Base-by-base conservation (phyloP, 30 jellyfish, hydroid and myxozoan genomes). In the Mastigias papua region DNA sequence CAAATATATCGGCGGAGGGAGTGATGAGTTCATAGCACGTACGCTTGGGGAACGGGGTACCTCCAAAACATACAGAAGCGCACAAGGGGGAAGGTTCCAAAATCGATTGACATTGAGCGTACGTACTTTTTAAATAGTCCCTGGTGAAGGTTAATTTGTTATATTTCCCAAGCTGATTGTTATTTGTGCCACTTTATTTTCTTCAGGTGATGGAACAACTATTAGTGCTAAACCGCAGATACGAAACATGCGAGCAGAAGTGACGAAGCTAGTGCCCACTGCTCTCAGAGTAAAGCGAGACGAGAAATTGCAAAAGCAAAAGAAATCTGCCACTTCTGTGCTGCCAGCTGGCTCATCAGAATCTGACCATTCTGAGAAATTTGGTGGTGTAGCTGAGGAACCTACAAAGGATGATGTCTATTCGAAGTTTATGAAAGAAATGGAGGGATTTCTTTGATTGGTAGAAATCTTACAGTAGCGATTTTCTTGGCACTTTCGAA, bases 221-320 rank as follows among this genome's bases (percentile, higher is more conserved):
- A 95, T 95, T 32, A 90, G 96, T 51, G 99, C 99, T 2, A 86
- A 91, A n/a, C 99, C 99, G 21, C 92, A 95, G 70, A 78, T 95
- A 10, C 98, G 99, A 21, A 91, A 95, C 83, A 95, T 95, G 7
- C 98, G 98, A 22, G 99, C 99, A 11, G 99, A 95, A 86, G 97
- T 95, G 65, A 95, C 99, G 20, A 90, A 87, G 69, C 92, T 95
- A 8, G 99, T 95, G 9, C 99, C 99, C n/a, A 91, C 98, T 21
- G 97, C 99, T 13, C 86, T 95, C 27, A 78, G 95, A 31, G 80
- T 90, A 46, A 93, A 96, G 20, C 84, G 99, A 17, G 92, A 82
- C 27, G 98, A 90, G 32, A 65, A 60, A 48, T 65, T 29, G 32
- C 87, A 8, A 34, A 83, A 75, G 4, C 76, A 20, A 48, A 78